phyloP scores from a whole-genome alignment of 2,113 vertebrate genomes.

The Chloropsis cyanopogon region DNA sequence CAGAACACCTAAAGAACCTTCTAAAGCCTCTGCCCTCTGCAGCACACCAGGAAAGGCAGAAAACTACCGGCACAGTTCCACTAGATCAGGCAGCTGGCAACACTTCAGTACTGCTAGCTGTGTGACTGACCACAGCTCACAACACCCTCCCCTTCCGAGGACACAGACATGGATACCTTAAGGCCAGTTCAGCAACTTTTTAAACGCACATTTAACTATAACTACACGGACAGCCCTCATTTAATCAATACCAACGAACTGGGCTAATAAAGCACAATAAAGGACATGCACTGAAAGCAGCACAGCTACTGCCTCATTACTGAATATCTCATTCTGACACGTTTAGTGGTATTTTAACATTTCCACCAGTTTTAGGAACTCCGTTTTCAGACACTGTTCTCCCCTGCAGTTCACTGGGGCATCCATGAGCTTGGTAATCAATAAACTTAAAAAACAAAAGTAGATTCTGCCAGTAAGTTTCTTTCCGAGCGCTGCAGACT shows the following conservation, averaged over 20 bases:
- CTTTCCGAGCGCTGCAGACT: neutral
- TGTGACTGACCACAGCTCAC: neutral
- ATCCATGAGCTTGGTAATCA: neutral
- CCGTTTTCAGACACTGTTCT: neutral
- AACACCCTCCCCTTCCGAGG: neutral
- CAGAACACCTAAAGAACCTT: neutral
- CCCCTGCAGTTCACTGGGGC: neutral
- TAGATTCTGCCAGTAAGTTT: neutral
- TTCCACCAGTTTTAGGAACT: neutral
- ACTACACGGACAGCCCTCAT: neutral
- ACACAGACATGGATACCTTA: accelerated
- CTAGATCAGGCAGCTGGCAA: neutral
- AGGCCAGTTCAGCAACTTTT: neutral
- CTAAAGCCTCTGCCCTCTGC: neutral
- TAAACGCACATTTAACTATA: neutral
- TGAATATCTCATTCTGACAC: neutral
- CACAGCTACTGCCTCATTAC: neutral
- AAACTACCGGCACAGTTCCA: neutral
- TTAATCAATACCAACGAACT: accelerated
- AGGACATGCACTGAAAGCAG: neutral
- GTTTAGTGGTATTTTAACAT: neutral
- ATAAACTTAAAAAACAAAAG: neutral
- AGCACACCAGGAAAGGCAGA: neutral
- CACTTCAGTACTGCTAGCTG: neutral
- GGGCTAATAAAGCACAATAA: neutral